Evolutionary conservation across 2,113 vertebrate genomes (phyloP).

Genomic region (Ameiurus melas): DNA sequence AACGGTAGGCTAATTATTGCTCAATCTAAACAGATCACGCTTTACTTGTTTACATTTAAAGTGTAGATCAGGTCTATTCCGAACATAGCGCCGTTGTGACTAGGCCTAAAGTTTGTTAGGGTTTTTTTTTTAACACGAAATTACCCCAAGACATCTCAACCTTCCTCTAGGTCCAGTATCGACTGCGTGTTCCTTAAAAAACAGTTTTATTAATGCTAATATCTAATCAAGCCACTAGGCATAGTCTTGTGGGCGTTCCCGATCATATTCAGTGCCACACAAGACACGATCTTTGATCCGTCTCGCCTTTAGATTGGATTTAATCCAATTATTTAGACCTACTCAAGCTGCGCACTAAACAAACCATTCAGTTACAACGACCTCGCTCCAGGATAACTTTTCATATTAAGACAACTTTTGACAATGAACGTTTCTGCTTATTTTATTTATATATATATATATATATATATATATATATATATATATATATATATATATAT

Average conservation of each 20-base stretch:
- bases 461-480: too few relatives aligned
- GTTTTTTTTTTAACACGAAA: neutral
- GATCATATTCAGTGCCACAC: constrained; percentile 28
- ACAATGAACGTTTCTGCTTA: neutral
- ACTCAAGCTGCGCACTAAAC: constrained; percentile 65
- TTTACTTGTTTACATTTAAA: neutral
- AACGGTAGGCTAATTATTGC: neutral
- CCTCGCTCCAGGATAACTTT: neutral
- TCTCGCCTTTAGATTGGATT: constrained; percentile 72
- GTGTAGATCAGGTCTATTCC: neutral
- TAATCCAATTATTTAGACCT: constrained; percentile 80
- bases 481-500: too few relatives aligned
- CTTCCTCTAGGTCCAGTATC: neutral
- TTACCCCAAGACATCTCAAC: neutral
- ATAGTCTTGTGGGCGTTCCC: neutral
- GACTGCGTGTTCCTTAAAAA: neutral
- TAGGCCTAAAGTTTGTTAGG: neutral
- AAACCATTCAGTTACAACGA: constrained; percentile 65
- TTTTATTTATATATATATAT: too few relatives aligned
- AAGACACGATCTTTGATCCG: constrained; percentile 60
- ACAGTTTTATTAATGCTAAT: neutral
- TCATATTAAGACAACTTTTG: neutral
- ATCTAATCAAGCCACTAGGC: neutral
- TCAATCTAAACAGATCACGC: neutral
- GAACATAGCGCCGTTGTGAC: neutral